Evolutionary conservation across 1,140 invertebrate species (phyloP).

Genomic region (Lanistes nyassanus): DNA sequence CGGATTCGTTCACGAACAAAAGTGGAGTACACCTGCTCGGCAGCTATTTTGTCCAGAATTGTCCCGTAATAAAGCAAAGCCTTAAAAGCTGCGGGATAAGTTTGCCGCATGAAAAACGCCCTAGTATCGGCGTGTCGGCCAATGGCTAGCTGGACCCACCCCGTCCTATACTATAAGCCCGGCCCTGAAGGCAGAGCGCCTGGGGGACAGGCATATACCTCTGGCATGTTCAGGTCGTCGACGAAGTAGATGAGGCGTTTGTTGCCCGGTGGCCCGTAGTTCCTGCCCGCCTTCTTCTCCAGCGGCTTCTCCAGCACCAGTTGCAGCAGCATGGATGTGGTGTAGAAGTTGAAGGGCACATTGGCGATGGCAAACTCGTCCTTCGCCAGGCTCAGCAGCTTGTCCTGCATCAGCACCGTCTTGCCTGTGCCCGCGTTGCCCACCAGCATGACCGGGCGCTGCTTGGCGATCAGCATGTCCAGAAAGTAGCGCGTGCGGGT

Average conservation of each 20-base stretch:
- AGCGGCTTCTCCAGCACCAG: conserved; percentile 92
- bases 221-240: conserved; percentile 98
- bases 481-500: conserved; percentile 90
- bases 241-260: conserved; percentile 95
- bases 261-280: conserved; percentile 94
- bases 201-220: conserved; percentile 76
- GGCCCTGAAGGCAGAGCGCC: neutral
- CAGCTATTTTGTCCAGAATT: no score
- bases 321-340: conserved; percentile 82
- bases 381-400: conserved; percentile 79
- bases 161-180: no score
- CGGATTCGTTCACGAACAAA: no score
- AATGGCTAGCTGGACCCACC: neutral
- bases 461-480: conserved; percentile 87
- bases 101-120: neutral
- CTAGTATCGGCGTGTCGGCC: neutral
- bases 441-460: conserved; percentile 92
- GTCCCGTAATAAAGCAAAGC: no score
- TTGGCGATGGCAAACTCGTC: conserved; percentile 91
- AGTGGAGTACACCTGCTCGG: no score
- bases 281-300: conserved; percentile 95
- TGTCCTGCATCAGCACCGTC: conserved; percentile 78
- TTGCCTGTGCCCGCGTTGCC: conserved; percentile 79
- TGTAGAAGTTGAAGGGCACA: conserved; percentile 97
- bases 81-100: neutral